These are phyloP conservation scores for Falco berigora DNA, from an alignment of 2,797 vertebrate species.

Conservation along the genomic window DNA sequence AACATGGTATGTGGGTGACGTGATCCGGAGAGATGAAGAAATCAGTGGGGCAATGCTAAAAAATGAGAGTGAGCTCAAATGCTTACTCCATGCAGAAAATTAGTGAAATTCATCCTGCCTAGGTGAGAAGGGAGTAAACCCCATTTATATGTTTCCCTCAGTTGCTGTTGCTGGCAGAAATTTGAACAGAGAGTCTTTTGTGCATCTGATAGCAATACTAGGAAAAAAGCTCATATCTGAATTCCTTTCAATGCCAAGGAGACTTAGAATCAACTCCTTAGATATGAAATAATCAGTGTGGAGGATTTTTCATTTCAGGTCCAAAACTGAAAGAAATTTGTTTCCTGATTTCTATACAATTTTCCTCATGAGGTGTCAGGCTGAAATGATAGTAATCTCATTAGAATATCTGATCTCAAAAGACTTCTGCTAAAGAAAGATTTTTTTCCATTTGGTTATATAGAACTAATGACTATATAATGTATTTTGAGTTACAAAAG, in stretches of 20 bases:
- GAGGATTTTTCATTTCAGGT: conserved; percentile 14
- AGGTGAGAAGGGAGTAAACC: neutral
- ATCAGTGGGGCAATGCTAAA: neutral
- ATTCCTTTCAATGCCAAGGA: neutral
- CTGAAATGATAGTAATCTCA: conserved; percentile 48
- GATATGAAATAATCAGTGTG: neutral
- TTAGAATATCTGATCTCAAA: conserved; percentile 50
- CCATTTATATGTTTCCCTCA: neutral
- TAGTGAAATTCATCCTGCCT: neutral
- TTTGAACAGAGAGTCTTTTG: neutral
- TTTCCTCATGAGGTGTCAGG: conserved; percentile 15
- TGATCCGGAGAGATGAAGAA: neutral
- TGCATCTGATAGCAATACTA: neutral
- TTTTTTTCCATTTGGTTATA: conserved; percentile 52
- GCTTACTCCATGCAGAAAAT: neutral
- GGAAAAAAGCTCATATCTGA: neutral
- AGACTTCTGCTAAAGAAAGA: conserved; percentile 48
- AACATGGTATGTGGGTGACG: neutral
- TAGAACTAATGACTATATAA: conserved; percentile 56
- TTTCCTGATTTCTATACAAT: conserved; percentile 35
- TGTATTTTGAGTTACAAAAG: conserved; percentile 31
- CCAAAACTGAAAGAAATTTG: neutral
- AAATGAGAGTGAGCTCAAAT: neutral
- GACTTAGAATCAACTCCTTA: neutral
- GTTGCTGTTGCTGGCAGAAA: neutral